Evolutionary conservation across 2,113 vertebrate species (phyloP).

Genomic region (Platysternon megacephalum): DNA sequence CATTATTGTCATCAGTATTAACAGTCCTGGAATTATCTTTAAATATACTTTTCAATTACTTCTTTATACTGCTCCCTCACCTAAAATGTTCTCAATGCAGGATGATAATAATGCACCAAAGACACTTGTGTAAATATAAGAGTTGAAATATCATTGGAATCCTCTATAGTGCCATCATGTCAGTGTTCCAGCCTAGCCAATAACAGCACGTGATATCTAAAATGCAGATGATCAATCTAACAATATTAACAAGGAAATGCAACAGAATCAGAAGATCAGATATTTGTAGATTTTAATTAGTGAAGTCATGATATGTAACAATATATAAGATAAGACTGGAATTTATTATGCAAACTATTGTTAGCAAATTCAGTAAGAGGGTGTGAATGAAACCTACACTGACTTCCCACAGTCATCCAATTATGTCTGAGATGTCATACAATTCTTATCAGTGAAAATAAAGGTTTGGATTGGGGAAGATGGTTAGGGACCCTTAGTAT

Average conservation of each 20-base stretch:
- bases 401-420: fast-evolving
- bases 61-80: not conserved
- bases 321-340: not conserved
- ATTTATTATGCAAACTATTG: not conserved
- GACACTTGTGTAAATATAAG: not conserved
- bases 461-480: fast-evolving
- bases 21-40: not conserved
- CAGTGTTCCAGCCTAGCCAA: not conserved
- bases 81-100: not conserved
- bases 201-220: not conserved
- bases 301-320: not conserved
- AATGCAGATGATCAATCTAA: not conserved
- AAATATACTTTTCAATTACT: not conserved
- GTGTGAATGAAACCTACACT: not conserved
- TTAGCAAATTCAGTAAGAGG: not conserved
- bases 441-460: not conserved
- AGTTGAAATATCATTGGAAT: not conserved
- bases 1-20: not conserved
- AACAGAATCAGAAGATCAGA: not conserved
- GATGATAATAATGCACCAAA: not conserved
- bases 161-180: not conserved
- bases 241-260: not conserved
- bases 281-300: fast-evolving
- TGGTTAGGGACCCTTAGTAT: not conserved
- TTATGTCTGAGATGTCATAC: not conserved